phyloP scores from a whole-genome alignment of 1,140 invertebrate species.

The Periplaneta americana region DNA sequence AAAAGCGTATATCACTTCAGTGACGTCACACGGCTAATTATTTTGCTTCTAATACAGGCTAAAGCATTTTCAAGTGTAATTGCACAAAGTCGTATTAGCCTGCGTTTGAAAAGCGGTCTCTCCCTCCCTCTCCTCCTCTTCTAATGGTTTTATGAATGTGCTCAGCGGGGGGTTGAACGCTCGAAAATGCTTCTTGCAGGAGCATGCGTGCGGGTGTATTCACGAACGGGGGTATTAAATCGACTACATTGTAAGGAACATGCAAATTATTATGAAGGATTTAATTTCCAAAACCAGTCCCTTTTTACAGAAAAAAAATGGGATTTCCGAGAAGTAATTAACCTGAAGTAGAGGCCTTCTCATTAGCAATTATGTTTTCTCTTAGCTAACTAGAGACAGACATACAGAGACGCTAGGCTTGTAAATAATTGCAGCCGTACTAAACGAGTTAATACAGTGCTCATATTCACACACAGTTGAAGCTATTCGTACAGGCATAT shows the following conservation, averaged over 20 bases:
- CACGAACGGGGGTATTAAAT: neutral
- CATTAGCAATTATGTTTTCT: neutral
- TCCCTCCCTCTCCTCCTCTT: no score
- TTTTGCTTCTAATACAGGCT: constrained; percentile 3
- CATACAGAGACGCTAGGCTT: no score
- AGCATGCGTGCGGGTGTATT: neutral
- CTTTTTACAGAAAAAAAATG: neutral
- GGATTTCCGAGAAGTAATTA: neutral
- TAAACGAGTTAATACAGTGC: no score
- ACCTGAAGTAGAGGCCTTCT: neutral
- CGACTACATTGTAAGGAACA: neutral
- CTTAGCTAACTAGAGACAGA: no score
- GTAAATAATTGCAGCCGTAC: no score
- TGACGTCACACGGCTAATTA: constrained; percentile 4
- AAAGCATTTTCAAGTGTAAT: constrained; percentile 4
- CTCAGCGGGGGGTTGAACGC: neutral
- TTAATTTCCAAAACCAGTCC: neutral
- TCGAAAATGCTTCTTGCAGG: neutral
- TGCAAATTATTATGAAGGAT: neutral
- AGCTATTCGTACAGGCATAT: no score
- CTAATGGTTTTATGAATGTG: constrained; percentile 9
- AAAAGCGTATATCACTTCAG: constrained; percentile 2
- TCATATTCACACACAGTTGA: no score
- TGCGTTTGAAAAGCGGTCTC: neutral
- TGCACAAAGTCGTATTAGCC: constrained; percentile 1